These are phyloP conservation scores for Leptinotarsa rubiginosa DNA, from an alignment of 2,888 invertebrate species.

Conservation along the genomic window DNA sequence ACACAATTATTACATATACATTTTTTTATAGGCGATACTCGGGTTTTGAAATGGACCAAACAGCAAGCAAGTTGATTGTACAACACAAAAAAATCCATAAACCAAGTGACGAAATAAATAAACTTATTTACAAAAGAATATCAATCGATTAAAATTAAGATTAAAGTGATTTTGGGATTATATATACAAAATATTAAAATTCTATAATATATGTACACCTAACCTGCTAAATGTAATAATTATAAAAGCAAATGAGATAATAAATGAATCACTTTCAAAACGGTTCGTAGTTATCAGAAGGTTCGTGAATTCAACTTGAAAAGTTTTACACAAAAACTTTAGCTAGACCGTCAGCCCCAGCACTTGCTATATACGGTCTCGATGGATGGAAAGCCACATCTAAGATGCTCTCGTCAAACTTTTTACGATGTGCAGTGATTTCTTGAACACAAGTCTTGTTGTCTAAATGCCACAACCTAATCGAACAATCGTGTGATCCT, in stretches of 20 bases:
- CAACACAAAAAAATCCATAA: conserved; percentile 30
- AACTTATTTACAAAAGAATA: conserved; percentile 53
- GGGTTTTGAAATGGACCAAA: conserved; percentile 18
- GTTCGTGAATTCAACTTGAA: conserved; percentile 15
- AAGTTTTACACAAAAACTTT: conserved; percentile 91
- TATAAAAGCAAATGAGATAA: conserved; percentile 42
- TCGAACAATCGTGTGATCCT: conserved; percentile 92
- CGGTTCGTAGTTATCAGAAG: conserved; percentile 32
- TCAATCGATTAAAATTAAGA: conserved; percentile 42
- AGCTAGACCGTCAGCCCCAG: conserved; percentile 98
- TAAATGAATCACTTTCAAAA: conserved; percentile 38
- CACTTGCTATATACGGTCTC: conserved; percentile 98
- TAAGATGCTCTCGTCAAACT: conserved; percentile 98
- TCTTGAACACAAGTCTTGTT: conserved; percentile 99
- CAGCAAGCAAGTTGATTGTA: background rate
- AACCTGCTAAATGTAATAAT: conserved; percentile 49
- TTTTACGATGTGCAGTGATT: conserved; percentile 99
- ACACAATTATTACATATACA: background rate
- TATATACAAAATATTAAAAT: conserved; percentile 49
- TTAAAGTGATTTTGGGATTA: conserved; percentile 45
- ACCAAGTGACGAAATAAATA: conserved; percentile 49
- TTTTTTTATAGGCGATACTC: background rate
- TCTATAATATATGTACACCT: conserved; percentile 55
- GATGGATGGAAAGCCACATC: conserved; percentile 99
- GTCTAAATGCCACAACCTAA: conserved; percentile 98